Conservation (phyloP, 2,888 invertebrate species). For the Eilema sororculum region DNA sequence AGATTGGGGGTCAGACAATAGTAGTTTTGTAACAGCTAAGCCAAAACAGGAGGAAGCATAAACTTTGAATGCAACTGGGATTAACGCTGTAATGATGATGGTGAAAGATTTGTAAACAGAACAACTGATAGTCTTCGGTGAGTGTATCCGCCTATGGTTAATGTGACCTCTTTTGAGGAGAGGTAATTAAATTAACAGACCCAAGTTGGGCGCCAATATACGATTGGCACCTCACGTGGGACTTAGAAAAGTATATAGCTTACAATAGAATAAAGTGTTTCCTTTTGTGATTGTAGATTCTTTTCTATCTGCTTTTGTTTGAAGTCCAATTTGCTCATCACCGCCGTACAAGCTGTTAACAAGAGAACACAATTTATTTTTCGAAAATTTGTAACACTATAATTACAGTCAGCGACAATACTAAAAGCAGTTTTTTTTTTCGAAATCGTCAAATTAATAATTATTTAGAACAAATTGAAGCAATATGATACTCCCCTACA, state of each 20-base stretch:
- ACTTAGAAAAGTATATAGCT: constrained; percentile 51
- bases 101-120: not conserved
- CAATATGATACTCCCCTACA: not conserved
- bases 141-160: not conserved
- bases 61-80: not conserved
- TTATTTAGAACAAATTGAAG: too few species aligned
- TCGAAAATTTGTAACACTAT: too few species aligned
- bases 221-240: not conserved
- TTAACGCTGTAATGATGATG: too few species aligned
- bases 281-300: constrained; percentile 85
- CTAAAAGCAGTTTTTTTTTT: too few species aligned
- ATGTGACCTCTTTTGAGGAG: not conserved
- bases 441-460: too few species aligned
- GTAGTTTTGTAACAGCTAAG: too few species aligned
- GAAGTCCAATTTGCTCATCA: constrained; percentile 77
- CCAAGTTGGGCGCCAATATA: not conserved
- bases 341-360: constrained; percentile 75
- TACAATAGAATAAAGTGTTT: constrained; percentile 88
- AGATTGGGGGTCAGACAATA: not conserved
- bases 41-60: not conserved
- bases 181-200: not conserved
- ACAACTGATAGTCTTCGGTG: not conserved
- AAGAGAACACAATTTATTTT: not conserved
- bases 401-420: too few species aligned
- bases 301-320: constrained; percentile 79